A percentile compares a stretch with the other conserved stretches of the same genome.
phyloP scores from a whole-genome alignment of 2,888 invertebrate species.

The Euclidia mi region DNA sequence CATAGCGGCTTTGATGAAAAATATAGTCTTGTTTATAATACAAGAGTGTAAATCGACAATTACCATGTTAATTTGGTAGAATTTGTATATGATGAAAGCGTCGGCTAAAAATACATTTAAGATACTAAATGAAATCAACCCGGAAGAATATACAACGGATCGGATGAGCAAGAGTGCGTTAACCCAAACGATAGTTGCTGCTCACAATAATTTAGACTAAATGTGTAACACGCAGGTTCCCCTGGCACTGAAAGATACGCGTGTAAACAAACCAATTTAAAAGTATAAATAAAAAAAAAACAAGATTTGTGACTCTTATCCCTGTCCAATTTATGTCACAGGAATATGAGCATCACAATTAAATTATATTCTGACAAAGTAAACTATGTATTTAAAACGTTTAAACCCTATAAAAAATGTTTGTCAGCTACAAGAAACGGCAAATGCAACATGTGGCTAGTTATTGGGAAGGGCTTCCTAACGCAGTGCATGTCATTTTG shows the following conservation, averaged over 20 bases:
- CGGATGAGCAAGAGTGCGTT: slow-evolving; percentile 77
- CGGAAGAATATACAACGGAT: slow-evolving; percentile 68
- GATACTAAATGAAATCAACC: slow-evolving; percentile 65
- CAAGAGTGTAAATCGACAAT: slow-evolving; percentile 13
- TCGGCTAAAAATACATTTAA: slow-evolving; percentile 47
- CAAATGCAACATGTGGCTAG: slow-evolving; percentile 27
- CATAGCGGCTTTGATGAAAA: slow-evolving; percentile 47
- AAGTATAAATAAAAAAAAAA: slow-evolving; percentile 48
- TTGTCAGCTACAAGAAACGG: background rate
- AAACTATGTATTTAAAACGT: too few relatives aligned
- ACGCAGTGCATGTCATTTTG: slow-evolving; percentile 22
- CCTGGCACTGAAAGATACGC: slow-evolving; percentile 70
- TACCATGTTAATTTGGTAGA: slow-evolving; percentile 19
- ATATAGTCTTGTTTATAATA: slow-evolving; percentile 20
- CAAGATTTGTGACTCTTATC: slow-evolving; percentile 43
- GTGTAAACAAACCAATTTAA: slow-evolving; percentile 76
- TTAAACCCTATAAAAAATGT: too few relatives aligned
- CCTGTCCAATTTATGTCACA: too few relatives aligned
- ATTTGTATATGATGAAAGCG: slow-evolving; percentile 31
- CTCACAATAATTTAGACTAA: slow-evolving; percentile 75
- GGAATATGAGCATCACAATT: too few relatives aligned
- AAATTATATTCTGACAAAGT: too few relatives aligned
- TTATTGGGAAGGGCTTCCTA: slow-evolving; percentile 36
- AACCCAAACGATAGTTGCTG: slow-evolving; percentile 71
- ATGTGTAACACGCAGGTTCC: slow-evolving; percentile 72